phyloP scores from a whole-genome alignment of 37 sponge, comb jelly and placozoan species.

The Oopsacas minuta region DNA sequence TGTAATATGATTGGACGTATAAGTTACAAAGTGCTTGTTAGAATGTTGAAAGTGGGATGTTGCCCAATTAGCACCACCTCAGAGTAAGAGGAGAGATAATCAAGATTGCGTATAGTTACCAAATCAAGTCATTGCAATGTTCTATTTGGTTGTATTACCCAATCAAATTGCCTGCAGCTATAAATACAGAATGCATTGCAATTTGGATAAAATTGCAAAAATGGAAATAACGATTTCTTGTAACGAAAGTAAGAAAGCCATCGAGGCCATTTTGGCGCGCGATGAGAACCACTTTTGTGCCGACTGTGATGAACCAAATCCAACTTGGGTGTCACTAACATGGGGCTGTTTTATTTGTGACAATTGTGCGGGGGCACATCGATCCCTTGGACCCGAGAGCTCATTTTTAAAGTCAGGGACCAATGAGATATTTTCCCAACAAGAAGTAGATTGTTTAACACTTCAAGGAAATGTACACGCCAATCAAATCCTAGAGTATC shows the following conservation, averaged over 20 bases:
- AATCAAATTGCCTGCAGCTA: too few species aligned
- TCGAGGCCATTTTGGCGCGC: slow-evolving; percentile 21
- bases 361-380: slow-evolving; percentile 76
- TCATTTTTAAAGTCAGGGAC: slow-evolving; percentile 57
- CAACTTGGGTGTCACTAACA: slow-evolving; percentile 70
- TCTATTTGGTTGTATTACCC: too few species aligned
- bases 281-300: slow-evolving; percentile 55
- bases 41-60: too few species aligned
- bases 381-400: slow-evolving; percentile 57
- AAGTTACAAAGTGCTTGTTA: too few species aligned
- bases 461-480: slow-evolving; percentile 38
- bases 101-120: too few species aligned
- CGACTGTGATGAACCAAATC: slow-evolving; percentile 61
- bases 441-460: slow-evolving; percentile 49
- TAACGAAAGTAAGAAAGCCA: neutral
- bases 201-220: too few species aligned
- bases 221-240: neutral
- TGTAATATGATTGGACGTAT: too few species aligned
- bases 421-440: slow-evolving; percentile 49
- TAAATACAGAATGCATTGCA: too few species aligned
- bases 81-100: too few species aligned
- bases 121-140: too few species aligned
- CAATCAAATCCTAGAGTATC: slow-evolving; percentile 48
- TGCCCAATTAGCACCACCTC: too few species aligned
- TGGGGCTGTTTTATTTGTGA: slow-evolving; percentile 66